phyloP scores from a whole-genome alignment of 2,888 invertebrate species.

The Apodemia zela region DNA sequence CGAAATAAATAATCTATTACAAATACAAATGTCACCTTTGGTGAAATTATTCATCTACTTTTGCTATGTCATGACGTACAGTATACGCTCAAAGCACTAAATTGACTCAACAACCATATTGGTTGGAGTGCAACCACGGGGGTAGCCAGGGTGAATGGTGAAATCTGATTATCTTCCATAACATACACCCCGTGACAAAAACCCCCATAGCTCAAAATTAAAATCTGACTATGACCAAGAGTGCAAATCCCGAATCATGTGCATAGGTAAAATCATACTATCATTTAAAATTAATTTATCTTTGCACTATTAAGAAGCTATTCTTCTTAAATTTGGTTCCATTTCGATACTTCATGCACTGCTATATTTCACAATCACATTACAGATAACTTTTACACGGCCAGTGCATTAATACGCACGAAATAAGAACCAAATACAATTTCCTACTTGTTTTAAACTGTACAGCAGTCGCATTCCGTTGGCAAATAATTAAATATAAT shows the following conservation, averaged over 20 bases:
- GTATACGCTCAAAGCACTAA: slow-evolving; percentile 48
- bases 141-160: background rate
- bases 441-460: slow-evolving; percentile 64
- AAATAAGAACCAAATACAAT: slow-evolving; percentile 53
- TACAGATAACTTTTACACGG: slow-evolving; percentile 20
- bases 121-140: slow-evolving; percentile 21
- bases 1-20: slow-evolving; percentile 15
- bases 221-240: slow-evolving; percentile 9
- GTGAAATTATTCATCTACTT: slow-evolving; percentile 67
- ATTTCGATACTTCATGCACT: slow-evolving; percentile 39
- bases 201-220: background rate
- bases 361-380: slow-evolving; percentile 33
- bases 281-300: slow-evolving; percentile 24
- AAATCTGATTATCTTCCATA: background rate
- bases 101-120: slow-evolving; percentile 39
- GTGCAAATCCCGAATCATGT: slow-evolving; percentile 14
- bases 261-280: slow-evolving; percentile 21
- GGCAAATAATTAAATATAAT: slow-evolving; percentile 70
- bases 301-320: slow-evolving; percentile 43
- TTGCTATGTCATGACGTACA: slow-evolving; percentile 58
- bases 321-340: slow-evolving; percentile 44
- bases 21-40: slow-evolving; percentile 53
- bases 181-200: background rate
- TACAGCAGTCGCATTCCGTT: slow-evolving; percentile 78
- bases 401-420: slow-evolving; percentile 34